These are phyloP conservation scores for Mus pahari DNA, from an alignment of 2,113 vertebrate species.

Conservation along the genomic window DNA sequence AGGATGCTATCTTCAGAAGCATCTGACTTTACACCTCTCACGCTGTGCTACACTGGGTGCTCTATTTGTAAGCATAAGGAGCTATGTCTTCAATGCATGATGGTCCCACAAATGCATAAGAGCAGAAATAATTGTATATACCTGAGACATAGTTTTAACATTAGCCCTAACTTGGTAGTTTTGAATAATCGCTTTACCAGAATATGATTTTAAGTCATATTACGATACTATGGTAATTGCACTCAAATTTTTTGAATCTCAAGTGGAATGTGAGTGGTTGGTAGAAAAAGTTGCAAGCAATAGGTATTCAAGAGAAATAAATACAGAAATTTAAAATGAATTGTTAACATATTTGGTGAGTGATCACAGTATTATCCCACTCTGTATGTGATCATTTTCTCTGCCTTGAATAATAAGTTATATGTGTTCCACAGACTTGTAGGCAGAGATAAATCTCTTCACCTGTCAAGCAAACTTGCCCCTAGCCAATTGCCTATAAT, in stretches of 20 bases:
- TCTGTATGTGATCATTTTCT: neutral
- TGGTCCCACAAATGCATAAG: neutral
- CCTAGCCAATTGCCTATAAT: neutral
- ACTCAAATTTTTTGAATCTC: neutral
- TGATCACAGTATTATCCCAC: neutral
- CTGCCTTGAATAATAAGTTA: neutral
- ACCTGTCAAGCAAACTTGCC: neutral
- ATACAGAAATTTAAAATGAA: neutral
- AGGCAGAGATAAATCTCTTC: neutral
- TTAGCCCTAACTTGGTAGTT: neutral
- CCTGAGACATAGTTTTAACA: slow-evolving; percentile 26
- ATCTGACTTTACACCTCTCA: neutral
- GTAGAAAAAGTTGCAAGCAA: neutral
- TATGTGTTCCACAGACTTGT: neutral
- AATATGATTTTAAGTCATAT: neutral
- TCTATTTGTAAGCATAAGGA: neutral
- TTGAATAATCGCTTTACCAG: neutral
- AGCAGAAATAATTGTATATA: neutral
- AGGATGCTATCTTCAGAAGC: neutral
- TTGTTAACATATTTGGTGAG: slow-evolving; percentile 26
- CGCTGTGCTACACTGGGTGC: neutral
- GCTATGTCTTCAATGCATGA: neutral
- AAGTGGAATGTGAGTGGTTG: neutral
- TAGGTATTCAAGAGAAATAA: neutral
- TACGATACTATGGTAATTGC: neutral